Base-by-base conservation (phyloP, 2,888 invertebrate species). In the Lepeophtheirus nordmannii region DNA sequence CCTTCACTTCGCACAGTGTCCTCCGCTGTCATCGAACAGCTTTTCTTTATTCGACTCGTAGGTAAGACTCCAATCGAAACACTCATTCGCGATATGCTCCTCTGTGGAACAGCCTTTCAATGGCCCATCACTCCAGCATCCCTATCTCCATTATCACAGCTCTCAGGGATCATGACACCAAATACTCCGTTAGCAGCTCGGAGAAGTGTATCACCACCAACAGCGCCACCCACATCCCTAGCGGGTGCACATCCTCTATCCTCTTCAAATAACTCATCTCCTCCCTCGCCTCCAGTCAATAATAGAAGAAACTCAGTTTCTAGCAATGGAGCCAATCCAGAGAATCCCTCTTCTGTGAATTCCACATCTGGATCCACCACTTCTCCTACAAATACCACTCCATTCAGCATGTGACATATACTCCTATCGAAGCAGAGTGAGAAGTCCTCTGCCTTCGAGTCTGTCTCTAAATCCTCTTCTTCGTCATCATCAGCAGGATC, bases 51-150 rank as follows among this genome's bases (percentile, higher is more conserved):
- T 68, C 82, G 94, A 72, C 82, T 96, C 74, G 94, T 96, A 71
- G 94, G 94, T 68, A 94, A 96, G 80, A 96, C 94, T 67, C 94
- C 94, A 68, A 96, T 96, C 74, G 94, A 96, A 78, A 94, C 94
- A 65, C 82, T 96, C 68, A 94, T 96, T 72, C 82, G 94, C 74
- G 94, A 96, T 78, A 94, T 96, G 94, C 81, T 96, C 70, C 80
- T 94, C 67, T 91, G 91, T 74, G 94, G 93, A 70, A 91, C 89
- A 78, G 91, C 90, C 74, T 94, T 94, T 82, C 92, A 89, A 75
- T 94, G 93, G 94, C 93, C 93, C 71, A 14, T 46, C 53, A n/a
- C 53, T 17, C 53, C 53, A 46, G 53, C 53, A 14, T 46, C 53
- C 14, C 53, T 46, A 14, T 46, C 53, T 17, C 53, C 53, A 46